These are phyloP conservation scores for Pinna nobilis DNA, from an alignment of 1,140 invertebrate genomes.

Conservation along the genomic window DNA sequence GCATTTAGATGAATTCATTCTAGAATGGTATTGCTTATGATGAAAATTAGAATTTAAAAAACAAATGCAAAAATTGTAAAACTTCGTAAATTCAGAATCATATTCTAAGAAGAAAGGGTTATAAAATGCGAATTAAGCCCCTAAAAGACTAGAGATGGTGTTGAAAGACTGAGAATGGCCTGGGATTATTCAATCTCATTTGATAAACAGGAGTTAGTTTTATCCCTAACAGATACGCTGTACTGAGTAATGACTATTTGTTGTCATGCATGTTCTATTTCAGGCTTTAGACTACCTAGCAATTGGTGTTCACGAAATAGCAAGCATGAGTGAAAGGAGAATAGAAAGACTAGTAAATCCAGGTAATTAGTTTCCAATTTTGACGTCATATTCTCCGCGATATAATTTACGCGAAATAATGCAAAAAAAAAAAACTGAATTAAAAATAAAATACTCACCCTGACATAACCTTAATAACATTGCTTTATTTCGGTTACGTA, in stretches of 20 bases:
- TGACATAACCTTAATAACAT: neutral
- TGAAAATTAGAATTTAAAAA: too few species aligned
- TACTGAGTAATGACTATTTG: too few species aligned
- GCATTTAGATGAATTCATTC: too few species aligned
- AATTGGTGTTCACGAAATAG: constrained; percentile 84
- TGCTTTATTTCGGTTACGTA: neutral
- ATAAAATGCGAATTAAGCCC: too few species aligned
- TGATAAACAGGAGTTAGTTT: too few species aligned
- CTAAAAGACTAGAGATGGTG: too few species aligned
- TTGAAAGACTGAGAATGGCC: neutral
- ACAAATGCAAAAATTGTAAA: too few species aligned
- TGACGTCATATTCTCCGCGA: neutral
- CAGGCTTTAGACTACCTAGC: constrained; percentile 83
- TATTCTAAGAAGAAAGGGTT: too few species aligned
- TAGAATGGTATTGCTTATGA: too few species aligned
- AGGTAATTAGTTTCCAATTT: constrained; percentile 70
- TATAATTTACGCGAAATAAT: neutral
- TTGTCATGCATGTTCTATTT: constrained; percentile 22
- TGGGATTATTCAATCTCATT: too few species aligned
- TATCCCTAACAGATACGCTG: too few species aligned
- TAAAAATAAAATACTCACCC: neutral
- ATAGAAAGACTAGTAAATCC: constrained; percentile 84
- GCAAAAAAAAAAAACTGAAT: neutral
- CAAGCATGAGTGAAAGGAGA: constrained; percentile 84
- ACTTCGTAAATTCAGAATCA: too few species aligned